Base-by-base conservation (phyloP, 2,113 vertebrate genomes). In the Chamaetylas fuelleborni region DNA sequence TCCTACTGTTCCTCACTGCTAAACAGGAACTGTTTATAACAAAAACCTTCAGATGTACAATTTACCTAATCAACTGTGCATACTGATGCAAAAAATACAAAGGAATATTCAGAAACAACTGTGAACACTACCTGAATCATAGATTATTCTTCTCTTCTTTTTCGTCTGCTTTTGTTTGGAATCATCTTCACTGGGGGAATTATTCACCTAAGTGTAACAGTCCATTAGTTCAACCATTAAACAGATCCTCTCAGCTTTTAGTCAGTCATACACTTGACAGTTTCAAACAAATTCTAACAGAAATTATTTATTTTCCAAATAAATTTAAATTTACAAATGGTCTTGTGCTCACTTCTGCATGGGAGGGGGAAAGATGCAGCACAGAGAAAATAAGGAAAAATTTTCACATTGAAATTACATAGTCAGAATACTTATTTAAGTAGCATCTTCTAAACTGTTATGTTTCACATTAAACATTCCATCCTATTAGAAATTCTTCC, bases 81-180 rank as follows among this genome's bases (percentile, higher is more conserved):
- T 7, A 5, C n/a, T 43, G 6, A 83, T 40, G 40, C n/a, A 77
- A 29, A 67, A 76, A 43, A 57, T 3, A 47, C 6, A 81, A 62
- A 66, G 33, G 12, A 72, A 14, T 20, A 56, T 31, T 50, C 67
- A 67, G 34, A 81, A 82, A 60, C 18, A 81, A 33, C 28, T 10
- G 45, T 36, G 23, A 95, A 86, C 36, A 6, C 74, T 98, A 98
- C 98, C 99, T 92, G 99, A 99, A 83, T 98, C 98, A 60, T 98
- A 98, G 84, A 99, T 98, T 51, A 98, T 97, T 81, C 96, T 98
- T 82, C 98, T 99, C 97, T 99, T 99, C 93, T 98, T 98, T 88
- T 98, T 98, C 48, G 91, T 47, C 16, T 95, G 94, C 58, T 97
- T 98, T 40, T 93, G 98, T 79, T 76, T 98, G 88, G 36, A 85